These are phyloP conservation scores for Notechis scutatus DNA, from an alignment of 2,113 vertebrate genomes.

Conservation along the genomic window DNA sequence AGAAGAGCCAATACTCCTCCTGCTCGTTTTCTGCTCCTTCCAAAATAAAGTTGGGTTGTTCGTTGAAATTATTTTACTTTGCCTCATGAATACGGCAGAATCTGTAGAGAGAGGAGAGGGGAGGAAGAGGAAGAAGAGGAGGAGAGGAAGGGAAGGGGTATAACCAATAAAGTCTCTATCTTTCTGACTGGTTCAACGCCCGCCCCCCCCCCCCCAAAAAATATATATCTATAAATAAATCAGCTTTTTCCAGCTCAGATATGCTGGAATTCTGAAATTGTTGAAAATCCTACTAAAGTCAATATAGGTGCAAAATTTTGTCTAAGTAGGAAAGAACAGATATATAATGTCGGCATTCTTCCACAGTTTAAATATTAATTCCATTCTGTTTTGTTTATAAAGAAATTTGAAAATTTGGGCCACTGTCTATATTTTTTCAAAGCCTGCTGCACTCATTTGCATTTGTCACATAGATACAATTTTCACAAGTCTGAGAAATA, in stretches of 20 bases:
- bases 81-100: background rate
- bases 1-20: background rate
- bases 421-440: background rate
- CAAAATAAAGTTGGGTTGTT: background rate
- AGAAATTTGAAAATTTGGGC: background rate
- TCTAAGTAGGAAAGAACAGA: background rate
- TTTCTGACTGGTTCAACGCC: background rate
- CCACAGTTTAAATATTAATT: background rate
- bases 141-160: background rate
- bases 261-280: background rate
- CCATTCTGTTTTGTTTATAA: background rate
- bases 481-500: background rate
- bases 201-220: too few species aligned
- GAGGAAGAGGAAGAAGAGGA: background rate
- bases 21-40: background rate
- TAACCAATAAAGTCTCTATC: background rate
- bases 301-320: background rate
- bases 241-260: background rate
- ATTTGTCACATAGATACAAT: background rate
- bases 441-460: background rate
- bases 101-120: background rate
- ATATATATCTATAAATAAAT: background rate
- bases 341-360: background rate
- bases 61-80: background rate
- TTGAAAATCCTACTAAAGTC: background rate